A percentile compares a stretch with the other conserved stretches of the same genome.
Conservation (phyloP, 1,140 invertebrate species). For the Pseudomyrmex dendroicus region DNA sequence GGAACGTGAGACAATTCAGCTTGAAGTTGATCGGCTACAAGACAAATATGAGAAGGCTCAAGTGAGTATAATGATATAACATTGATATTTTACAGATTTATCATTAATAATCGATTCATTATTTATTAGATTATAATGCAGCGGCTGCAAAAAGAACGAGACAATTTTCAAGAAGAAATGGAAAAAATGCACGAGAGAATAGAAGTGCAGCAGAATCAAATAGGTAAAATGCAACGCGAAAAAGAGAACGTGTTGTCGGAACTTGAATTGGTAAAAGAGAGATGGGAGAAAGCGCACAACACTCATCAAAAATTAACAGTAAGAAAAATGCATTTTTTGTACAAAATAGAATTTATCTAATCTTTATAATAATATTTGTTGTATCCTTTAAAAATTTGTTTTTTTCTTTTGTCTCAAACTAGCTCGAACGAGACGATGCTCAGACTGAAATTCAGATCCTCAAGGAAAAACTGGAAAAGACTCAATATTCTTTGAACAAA, state of each 20-base stretch:
- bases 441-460: conserved; percentile 93
- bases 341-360: not conserved
- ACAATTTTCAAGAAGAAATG: conserved; percentile 91
- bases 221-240: conserved; percentile 93
- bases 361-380: conserved; percentile 8
- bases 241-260: conserved; percentile 93
- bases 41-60: conserved; percentile 96
- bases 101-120: conserved; percentile 77
- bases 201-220: conserved; percentile 91
- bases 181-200: conserved; percentile 92
- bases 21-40: conserved; percentile 93
- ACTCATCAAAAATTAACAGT: conserved; percentile 93
- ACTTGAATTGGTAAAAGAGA: conserved; percentile 93
- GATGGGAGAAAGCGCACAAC: conserved; percentile 94
- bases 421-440: conserved; percentile 94
- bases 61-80: conserved; percentile 85
- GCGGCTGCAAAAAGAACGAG: conserved; percentile 94
- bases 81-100: not conserved
- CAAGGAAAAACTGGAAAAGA: conserved; percentile 95
- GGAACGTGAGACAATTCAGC: conserved; percentile 93
- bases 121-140: conserved; percentile 87
- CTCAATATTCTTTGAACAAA: conserved; percentile 91
- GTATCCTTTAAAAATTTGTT: too few relatives aligned
- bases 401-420: conserved; percentile 25
- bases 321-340: conserved; percentile 65